A percentile compares a stretch with the other conserved stretches of the same genome.
Evolutionary conservation across 1,140 invertebrate genomes (phyloP).

Genomic region (Nixonia krombeini): DNA sequence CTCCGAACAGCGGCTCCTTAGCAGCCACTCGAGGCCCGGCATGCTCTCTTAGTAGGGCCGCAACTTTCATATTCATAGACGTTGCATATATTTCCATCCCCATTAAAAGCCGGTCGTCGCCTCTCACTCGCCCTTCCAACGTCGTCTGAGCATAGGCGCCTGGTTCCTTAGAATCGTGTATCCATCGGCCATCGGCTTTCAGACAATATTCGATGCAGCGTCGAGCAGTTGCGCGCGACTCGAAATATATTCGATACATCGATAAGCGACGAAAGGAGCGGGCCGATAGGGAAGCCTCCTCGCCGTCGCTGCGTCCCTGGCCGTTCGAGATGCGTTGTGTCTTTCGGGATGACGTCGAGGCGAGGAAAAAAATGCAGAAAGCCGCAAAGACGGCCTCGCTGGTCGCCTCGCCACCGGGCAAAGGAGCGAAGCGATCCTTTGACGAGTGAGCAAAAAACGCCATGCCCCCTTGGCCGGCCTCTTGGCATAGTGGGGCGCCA

Average conservation of each 20-base stretch:
- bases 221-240: conserved; percentile 46
- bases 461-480: conserved; percentile 71
- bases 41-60: conserved; percentile 64
- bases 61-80: conserved; percentile 67
- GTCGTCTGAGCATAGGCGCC: conserved; percentile 38
- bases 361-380: conserved; percentile 31
- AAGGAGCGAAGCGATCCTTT: conserved; percentile 47
- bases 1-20: conserved; percentile 51
- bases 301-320: conserved; percentile 59
- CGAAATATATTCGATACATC: conserved; percentile 63
- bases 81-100: conserved; percentile 61
- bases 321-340: conserved; percentile 64
- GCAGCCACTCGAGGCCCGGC: conserved; percentile 37
- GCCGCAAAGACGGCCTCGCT: conserved; percentile 31
- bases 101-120: conserved; percentile 35
- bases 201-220: conserved; percentile 44
- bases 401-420: neutral
- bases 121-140: neutral
- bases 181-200: conserved; percentile 53
- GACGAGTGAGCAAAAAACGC: conserved; percentile 60
- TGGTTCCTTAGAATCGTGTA: conserved; percentile 49
- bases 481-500: conserved; percentile 69
- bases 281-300: conserved; percentile 48
- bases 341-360: conserved; percentile 65
- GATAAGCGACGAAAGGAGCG: conserved; percentile 45